These are phyloP conservation scores for Mus spretus DNA, from an alignment of 2,797 vertebrate species.

Conservation along the genomic window DNA sequence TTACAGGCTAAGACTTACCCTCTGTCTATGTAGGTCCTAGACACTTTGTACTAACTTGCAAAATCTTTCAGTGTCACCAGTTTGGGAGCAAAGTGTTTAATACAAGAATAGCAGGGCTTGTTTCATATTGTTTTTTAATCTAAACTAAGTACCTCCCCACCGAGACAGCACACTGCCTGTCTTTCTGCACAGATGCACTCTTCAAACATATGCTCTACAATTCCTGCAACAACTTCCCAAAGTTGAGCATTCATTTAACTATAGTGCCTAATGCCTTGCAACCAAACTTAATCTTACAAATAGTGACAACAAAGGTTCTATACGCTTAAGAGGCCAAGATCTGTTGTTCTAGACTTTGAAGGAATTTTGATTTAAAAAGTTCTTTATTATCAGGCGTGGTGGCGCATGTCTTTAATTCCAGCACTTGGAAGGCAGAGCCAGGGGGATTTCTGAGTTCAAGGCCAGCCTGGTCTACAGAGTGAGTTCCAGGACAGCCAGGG, in stretches of 20 bases:
- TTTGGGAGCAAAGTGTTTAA: not conserved
- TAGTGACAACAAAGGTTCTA: slow-evolving; percentile 43
- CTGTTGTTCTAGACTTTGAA: slow-evolving; percentile 44
- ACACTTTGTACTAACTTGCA: not conserved
- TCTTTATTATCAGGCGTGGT: too few relatives aligned
- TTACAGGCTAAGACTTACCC: not conserved
- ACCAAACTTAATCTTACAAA: slow-evolving; percentile 27
- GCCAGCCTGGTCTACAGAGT: too few relatives aligned
- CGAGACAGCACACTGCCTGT: not conserved
- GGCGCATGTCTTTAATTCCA: too few relatives aligned
- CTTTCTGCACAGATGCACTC: not conserved
- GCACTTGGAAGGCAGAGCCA: too few relatives aligned
- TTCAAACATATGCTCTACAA: not conserved
- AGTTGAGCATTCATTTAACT: slow-evolving; percentile 15
- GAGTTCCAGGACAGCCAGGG: too few relatives aligned
- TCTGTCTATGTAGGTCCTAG: not conserved
- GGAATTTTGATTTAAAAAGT: slow-evolving; percentile 46
- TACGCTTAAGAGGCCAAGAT: slow-evolving; percentile 15
- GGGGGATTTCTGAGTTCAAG: too few relatives aligned
- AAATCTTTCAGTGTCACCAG: not conserved
- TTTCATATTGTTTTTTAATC: not conserved
- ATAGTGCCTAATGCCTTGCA: not conserved
- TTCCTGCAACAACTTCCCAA: not conserved
- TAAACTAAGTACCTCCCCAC: not conserved
- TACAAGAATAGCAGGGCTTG: not conserved